phyloP scores from a whole-genome alignment of 1,140 invertebrate species.

The Anthonomus grandis region DNA sequence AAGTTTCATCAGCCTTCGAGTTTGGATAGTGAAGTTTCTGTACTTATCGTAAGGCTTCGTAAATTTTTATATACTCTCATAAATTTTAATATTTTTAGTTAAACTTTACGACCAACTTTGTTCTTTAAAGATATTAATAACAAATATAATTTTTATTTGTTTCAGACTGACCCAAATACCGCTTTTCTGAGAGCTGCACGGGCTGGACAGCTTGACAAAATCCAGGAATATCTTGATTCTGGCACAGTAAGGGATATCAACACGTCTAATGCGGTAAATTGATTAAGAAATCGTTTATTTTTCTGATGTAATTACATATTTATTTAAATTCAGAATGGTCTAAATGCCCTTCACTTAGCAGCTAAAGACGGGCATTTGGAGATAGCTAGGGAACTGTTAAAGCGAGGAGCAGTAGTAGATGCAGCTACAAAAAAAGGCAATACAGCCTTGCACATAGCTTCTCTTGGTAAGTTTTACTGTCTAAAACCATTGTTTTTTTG shows the following conservation, averaged over 20 bases:
- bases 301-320: constrained; percentile 2
- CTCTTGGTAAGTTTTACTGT: constrained; percentile 65
- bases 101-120: too few relatives aligned
- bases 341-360: constrained; percentile 96
- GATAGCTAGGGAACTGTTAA: constrained; percentile 88
- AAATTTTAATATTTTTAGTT: too few relatives aligned
- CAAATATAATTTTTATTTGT: constrained; percentile 50
- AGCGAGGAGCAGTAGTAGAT: constrained; percentile 88
- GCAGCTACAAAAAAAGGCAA: constrained; percentile 99
- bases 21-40: too few relatives aligned
- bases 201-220: constrained; percentile 93
- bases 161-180: constrained; percentile 77
- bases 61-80: too few relatives aligned
- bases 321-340: constrained; percentile 74
- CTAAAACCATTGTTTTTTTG: too few relatives aligned
- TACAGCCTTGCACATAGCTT: constrained; percentile 98
- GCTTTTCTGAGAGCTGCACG: constrained; percentile 90
- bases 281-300: background rate
- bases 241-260: constrained; percentile 91
- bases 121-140: too few relatives aligned
- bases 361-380: constrained; percentile 97
- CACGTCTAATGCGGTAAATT: constrained; percentile 92
- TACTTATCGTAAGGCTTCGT: too few relatives aligned
- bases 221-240: constrained; percentile 89
- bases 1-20: too few relatives aligned